Conservation (phyloP, 2,888 invertebrate species). For the Epistrophella euchroma region DNA sequence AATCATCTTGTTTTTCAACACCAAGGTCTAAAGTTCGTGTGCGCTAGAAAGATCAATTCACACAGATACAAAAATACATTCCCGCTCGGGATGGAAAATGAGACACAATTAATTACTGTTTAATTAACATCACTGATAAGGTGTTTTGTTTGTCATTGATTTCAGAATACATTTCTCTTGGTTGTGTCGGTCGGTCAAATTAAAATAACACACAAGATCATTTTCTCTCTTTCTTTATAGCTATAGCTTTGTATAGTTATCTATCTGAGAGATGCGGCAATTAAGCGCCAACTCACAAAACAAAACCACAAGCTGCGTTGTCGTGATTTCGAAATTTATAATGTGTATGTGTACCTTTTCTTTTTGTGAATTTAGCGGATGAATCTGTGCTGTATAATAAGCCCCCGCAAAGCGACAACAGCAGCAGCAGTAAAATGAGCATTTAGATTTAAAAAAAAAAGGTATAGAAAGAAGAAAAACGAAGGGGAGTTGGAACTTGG, state of each 20-base stretch:
- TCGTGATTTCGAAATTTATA: conserved; percentile 72
- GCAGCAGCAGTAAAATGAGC: conserved; percentile 31
- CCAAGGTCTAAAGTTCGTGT: conserved; percentile 66
- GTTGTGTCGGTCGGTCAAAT: conserved; percentile 11
- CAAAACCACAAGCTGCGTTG: conserved; percentile 42
- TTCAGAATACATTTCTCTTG: conserved; percentile 53
- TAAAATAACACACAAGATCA: conserved; percentile 19
- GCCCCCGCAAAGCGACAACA: conserved; percentile 63
- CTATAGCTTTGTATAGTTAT: background rate
- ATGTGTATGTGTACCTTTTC: conserved; percentile 61
- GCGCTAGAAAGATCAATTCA: conserved; percentile 56
- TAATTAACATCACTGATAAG: conserved; percentile 73
- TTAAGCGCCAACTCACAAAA: conserved; percentile 66
- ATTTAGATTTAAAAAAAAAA: conserved; percentile 15
- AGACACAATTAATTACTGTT: conserved; percentile 68
- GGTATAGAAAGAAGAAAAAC: conserved; percentile 69
- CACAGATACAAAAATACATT: conserved; percentile 24
- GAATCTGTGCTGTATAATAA: conserved; percentile 57
- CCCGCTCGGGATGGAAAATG: conserved; percentile 16
- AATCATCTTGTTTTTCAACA: conserved; percentile 56
- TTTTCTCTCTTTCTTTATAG: conserved; percentile 18
- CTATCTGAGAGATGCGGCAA: conserved; percentile 42
- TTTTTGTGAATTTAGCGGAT: conserved; percentile 42
- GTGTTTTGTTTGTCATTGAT: conserved; percentile 60
- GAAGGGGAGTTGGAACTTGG: conserved; percentile 53